Conservation (phyloP, 2,888 invertebrate genomes). For the Eupithecia tripunctaria region DNA sequence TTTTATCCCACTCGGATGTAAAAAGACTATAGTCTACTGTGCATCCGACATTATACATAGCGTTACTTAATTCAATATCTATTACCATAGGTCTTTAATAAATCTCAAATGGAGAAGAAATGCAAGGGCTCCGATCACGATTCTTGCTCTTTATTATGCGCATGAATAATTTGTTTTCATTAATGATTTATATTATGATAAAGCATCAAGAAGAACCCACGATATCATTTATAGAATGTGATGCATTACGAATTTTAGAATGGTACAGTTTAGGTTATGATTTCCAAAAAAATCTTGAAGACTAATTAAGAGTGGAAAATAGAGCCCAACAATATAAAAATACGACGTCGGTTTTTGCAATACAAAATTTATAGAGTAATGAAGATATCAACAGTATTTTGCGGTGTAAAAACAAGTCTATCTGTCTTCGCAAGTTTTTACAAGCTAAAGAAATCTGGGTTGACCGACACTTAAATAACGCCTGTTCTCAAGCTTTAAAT, state of each 20-base stretch:
- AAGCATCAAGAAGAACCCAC: constrained; percentile 68
- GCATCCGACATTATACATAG: neutral
- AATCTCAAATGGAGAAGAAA: constrained; percentile 64
- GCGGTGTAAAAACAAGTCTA: neutral
- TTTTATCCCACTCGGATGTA: neutral
- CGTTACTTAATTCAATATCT: constrained; percentile 18
- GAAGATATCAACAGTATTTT: neutral
- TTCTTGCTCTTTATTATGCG: constrained; percentile 77
- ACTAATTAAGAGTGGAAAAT: neutral
- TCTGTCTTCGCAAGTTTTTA: neutral
- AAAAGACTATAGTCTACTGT: neutral
- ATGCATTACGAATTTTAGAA: constrained; percentile 50
- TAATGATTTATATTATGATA: constrained; percentile 80
- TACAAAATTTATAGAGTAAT: constrained; percentile 1
- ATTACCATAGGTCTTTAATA: constrained; percentile 31
- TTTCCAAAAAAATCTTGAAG: neutral
- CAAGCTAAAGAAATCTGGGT: constrained; percentile 17
- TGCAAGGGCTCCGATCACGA: constrained; percentile 72
- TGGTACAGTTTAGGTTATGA: neutral
- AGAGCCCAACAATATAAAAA: neutral
- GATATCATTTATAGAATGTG: constrained; percentile 61
- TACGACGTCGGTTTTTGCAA: neutral
- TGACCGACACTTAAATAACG: constrained; percentile 16
- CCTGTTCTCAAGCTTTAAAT: constrained; percentile 28
- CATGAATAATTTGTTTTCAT: constrained; percentile 82